These are phyloP conservation scores for Hydrotaea cyrtoneurina DNA, from an alignment of 2,888 invertebrate species.

Conservation along the genomic window DNA sequence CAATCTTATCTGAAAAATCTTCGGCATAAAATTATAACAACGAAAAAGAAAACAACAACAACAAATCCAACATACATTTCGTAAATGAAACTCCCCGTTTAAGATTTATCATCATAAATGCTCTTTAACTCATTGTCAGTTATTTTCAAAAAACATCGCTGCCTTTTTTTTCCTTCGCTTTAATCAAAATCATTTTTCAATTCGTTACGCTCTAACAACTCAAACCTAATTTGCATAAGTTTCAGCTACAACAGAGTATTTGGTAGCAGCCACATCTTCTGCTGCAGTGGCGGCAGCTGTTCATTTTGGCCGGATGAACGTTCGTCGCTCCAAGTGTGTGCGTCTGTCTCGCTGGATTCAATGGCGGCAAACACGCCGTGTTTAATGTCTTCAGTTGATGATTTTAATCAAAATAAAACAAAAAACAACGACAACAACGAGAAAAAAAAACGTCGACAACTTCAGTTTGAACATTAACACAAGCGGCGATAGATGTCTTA, in stretches of 20 bases:
- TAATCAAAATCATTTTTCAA: conserved; percentile 73
- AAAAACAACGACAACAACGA: conserved; percentile 11
- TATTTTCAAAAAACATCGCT: conserved; percentile 25
- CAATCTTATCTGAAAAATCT: not conserved
- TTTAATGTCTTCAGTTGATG: conserved; percentile 58
- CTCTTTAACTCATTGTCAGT: conserved; percentile 48
- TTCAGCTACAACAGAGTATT: conserved; percentile 37
- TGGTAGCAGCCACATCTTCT: conserved; percentile 10
- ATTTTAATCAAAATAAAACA: conserved; percentile 63
- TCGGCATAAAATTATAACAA: not conserved
- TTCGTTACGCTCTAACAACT: conserved; percentile 71
- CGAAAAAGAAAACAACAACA: not conserved
- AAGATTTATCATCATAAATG: conserved; percentile 48
- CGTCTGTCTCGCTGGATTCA: conserved; percentile 4
- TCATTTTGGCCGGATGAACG: conserved; percentile 32
- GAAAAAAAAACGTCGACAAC: conserved; percentile 45
- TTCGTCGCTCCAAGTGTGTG: not conserved
- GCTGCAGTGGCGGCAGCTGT: conserved; percentile 49
- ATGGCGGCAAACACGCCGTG: conserved; percentile 47
- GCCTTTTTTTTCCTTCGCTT: conserved; percentile 32
- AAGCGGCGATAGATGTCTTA: conserved; percentile 38
- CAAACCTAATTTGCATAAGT: conserved; percentile 62
- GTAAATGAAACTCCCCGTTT: conserved; percentile 5
- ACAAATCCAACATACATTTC: no score
- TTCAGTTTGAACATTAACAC: conserved; percentile 45